Base-by-base conservation (phyloP, 2,888 invertebrate species). In the Synanthedon formicaeformis region DNA sequence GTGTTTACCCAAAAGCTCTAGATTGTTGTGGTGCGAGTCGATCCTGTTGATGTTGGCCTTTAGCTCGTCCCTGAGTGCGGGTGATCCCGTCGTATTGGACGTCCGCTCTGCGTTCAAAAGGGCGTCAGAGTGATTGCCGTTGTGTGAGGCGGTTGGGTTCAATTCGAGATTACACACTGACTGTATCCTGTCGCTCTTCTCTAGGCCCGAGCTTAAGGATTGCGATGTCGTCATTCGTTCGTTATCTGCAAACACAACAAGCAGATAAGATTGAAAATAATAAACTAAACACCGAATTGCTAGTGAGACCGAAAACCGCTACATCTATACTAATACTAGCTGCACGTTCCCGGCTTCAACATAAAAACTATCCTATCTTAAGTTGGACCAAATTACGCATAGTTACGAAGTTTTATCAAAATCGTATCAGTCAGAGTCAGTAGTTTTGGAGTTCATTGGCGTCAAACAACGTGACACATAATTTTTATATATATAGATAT, bases 11-110 rank as follows among this genome's bases (percentile, higher is more conserved):
- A 88, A 57, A 0, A 71, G 56, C 27, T 87, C 86, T 14, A 88
- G 58, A 59, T 77, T 85, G 54, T 73, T 70, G 54, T 88, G 88
- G 57, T 88, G 88, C 0, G 88, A 88, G 52, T 88, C 87, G 55
- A 88, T 86, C 53, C 88, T 73, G 52, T 88, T 88, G 61, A 88
- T 88, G 53, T 88, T 88, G 1, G 88, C 88, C 59, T 88, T 88
- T 1, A 79, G 65, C 4, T 85, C 85, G 3, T 83, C 80, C 12
- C 62, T 54, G 0, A 71, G 72, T 3, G 63, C 57, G 4, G 53
- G 34, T 0, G 62, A 55, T 49, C 4, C 14, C n/a, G 45, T 0
- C n/a, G 45, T 0, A 45, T 13, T 45, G n/a, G 45, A n/a, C 13
- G 65, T 60, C 52, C 76, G 67, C 54, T 88, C 88, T 0, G 65